Percentiles rank a stretch among this genome's conserved stretches.
Conservation (phyloP, 2,888 invertebrate genomes). For the Ypsolopha scabrella region DNA sequence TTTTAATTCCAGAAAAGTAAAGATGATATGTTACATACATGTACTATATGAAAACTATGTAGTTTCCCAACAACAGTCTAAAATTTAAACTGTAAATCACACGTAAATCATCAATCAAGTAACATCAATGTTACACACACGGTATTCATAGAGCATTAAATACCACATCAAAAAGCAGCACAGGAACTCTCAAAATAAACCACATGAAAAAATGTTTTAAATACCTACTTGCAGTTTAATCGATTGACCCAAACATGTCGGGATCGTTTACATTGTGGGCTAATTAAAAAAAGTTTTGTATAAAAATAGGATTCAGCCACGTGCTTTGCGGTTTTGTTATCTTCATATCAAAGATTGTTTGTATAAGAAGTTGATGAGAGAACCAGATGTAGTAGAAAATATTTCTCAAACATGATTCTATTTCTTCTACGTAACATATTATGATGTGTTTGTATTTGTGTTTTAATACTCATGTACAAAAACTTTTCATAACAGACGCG, state of each 20-base stretch:
- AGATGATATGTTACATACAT: too few species aligned
- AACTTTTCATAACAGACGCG: too few species aligned
- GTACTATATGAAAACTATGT: too few species aligned
- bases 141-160: slow-evolving; percentile 4
- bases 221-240: slow-evolving; percentile 21
- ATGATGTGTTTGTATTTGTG: too few species aligned
- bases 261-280: slow-evolving; percentile 33
- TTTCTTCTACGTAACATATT: too few species aligned
- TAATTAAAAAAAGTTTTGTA: slow-evolving; percentile 31
- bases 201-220: slow-evolving; percentile 37
- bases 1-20: too few species aligned
- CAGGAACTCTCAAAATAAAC: slow-evolving; percentile 38
- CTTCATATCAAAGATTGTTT: not conserved
- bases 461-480: too few species aligned
- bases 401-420: not conserved
- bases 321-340: not conserved
- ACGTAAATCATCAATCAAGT: too few species aligned
- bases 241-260: slow-evolving; percentile 51
- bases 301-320: slow-evolving; percentile 15
- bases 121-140: slow-evolving; percentile 7
- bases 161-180: slow-evolving; percentile 14
- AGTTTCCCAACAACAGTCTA: too few species aligned
- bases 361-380: not conserved
- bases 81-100: too few species aligned
- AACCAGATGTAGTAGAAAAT: not conserved